phyloP scores from a whole-genome alignment of 2,888 invertebrate genomes.

The Cactoblastis cactorum region DNA sequence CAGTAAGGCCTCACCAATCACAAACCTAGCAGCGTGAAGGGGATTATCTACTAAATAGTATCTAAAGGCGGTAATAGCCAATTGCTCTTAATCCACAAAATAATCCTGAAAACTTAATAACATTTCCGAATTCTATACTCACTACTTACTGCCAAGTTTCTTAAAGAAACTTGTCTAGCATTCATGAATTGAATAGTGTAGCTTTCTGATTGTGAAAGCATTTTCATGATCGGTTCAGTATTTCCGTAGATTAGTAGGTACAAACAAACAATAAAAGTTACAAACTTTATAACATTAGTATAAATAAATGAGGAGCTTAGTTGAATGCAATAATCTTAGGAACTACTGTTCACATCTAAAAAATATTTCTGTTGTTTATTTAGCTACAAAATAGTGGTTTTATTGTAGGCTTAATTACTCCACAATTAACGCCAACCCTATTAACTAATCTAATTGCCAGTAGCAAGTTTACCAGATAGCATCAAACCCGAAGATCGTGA shows the following conservation, averaged over 20 bases:
- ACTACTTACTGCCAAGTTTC: background rate
- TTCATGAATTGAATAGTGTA: too few species aligned
- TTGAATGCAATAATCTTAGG: too few species aligned
- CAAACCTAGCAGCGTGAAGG: slow-evolving; percentile 16
- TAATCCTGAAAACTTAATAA: background rate
- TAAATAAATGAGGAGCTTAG: too few species aligned
- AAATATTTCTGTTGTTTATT: too few species aligned
- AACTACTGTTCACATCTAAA: too few species aligned
- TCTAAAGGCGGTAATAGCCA: slow-evolving; percentile 11
- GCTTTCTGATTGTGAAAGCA: too few species aligned
- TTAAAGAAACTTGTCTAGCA: background rate
- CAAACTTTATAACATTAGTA: too few species aligned
- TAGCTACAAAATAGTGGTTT: background rate
- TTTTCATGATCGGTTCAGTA: too few species aligned
- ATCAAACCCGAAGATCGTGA: slow-evolving; percentile 40
- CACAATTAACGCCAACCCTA: background rate
- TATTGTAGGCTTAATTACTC: background rate
- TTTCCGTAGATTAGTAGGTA: too few species aligned
- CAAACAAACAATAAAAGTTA: too few species aligned
- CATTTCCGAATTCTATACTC: too few species aligned
- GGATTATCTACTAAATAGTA: slow-evolving; percentile 8
- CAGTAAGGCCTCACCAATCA: slow-evolving; percentile 28
- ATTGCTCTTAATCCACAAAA: slow-evolving; percentile 1
- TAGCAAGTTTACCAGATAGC: slow-evolving; percentile 14
- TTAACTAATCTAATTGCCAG: slow-evolving; percentile 19